These are phyloP conservation scores for Porites rus DNA, from an alignment of 92 coral and sea anemone species.

Conservation along the genomic window DNA sequence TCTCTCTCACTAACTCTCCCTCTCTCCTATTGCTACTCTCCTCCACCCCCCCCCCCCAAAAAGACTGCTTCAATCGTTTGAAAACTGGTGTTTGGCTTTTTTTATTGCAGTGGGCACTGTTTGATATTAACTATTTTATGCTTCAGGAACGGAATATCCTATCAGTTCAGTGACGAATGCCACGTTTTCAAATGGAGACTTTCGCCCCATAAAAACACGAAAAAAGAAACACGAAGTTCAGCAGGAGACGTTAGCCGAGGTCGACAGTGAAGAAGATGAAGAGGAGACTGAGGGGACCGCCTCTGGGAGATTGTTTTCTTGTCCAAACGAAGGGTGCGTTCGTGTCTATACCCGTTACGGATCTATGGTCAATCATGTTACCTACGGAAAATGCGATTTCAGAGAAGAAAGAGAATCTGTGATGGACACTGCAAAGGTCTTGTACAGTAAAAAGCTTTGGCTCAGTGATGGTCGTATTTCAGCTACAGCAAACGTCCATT, in stretches of 20 bases:
- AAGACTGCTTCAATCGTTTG: too few species aligned
- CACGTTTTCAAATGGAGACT: conserved; percentile 7
- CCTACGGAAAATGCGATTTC: conserved; percentile 30
- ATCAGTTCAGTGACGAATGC: neutral
- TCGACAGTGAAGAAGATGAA: neutral
- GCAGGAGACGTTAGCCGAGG: neutral
- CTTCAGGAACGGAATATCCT: neutral
- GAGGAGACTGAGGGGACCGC: conserved; percentile 11
- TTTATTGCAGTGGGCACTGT: too few species aligned
- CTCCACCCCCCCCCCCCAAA: neutral
- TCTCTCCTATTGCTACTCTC: too few species aligned
- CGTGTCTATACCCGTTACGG: conserved; percentile 27
- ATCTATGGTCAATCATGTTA: conserved; percentile 51
- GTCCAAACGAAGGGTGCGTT: conserved; percentile 38
- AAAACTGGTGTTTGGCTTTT: too few species aligned
- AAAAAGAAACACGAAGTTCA: neutral
- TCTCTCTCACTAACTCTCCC: neutral
- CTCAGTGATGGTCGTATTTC: neutral
- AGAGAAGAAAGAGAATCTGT: conserved; percentile 44
- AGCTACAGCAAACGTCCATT: neutral
- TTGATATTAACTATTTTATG: neutral
- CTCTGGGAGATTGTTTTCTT: conserved; percentile 22
- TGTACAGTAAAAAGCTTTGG: conserved; percentile 35
- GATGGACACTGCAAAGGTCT: conserved; percentile 27
- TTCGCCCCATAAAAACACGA: conserved; percentile 27